Percentiles rank a stretch among this genome's conserved stretches.
phyloP scores from a whole-genome alignment of 2,113 vertebrate genomes.

The Microcebus tavaratra region DNA sequence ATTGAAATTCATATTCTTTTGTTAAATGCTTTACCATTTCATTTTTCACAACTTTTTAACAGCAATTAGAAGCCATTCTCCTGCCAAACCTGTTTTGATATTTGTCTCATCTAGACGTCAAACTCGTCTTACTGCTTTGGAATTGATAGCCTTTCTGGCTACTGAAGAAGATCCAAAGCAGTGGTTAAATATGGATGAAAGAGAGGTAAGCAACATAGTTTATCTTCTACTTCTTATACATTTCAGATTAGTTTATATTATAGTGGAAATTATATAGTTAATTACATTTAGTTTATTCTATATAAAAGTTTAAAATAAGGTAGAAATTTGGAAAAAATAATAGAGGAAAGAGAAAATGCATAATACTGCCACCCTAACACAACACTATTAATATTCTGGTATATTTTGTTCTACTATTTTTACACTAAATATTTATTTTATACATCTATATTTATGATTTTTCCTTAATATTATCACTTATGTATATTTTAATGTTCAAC shows the following conservation, averaged over 20 bases:
- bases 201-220: constrained; percentile 89
- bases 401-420: not conserved
- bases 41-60: constrained; percentile 74
- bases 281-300: not conserved
- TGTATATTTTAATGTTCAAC: constrained; percentile 25
- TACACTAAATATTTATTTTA: not conserved
- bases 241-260: constrained; percentile 28
- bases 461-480: not conserved
- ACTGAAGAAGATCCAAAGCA: constrained; percentile 98
- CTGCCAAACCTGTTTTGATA: constrained; percentile 97
- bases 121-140: constrained; percentile 96
- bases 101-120: constrained; percentile 98
- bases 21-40: constrained; percentile 19
- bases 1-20: constrained; percentile 25
- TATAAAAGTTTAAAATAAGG: not conserved
- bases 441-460: not conserved
- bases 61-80: constrained; percentile 98
- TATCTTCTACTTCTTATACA: constrained; percentile 31
- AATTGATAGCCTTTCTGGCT: constrained; percentile 96
- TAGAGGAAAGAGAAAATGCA: not conserved
- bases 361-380: not conserved
- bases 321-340: not conserved
- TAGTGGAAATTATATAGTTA: not conserved
- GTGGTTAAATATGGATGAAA: constrained; percentile 98
- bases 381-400: not conserved